Evolutionary conservation across 1,140 invertebrate genomes (phyloP).

Genomic region (Limonius californicus): DNA sequence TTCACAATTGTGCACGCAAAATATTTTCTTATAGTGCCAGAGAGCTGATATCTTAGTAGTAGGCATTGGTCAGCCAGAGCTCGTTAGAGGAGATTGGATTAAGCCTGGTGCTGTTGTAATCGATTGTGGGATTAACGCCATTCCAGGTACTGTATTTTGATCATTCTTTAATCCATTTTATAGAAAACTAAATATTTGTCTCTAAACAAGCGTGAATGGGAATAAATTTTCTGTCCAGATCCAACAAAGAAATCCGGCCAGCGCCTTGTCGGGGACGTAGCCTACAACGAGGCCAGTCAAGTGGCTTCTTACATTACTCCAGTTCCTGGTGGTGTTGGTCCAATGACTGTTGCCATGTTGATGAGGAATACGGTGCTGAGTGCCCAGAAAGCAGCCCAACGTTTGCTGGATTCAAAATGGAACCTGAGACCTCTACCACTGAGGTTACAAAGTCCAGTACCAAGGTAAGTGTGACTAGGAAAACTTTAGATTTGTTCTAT

Average conservation of each 20-base stretch:
- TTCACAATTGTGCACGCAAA: too few relatives aligned
- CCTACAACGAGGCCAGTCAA: slow-evolving; percentile 72
- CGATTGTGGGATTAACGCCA: slow-evolving; percentile 97
- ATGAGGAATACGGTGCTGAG: slow-evolving; percentile 92
- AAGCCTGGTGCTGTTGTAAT: slow-evolving; percentile 99
- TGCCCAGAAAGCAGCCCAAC: slow-evolving; percentile 62
- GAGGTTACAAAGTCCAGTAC: slow-evolving; percentile 61
- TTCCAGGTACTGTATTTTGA: slow-evolving; percentile 65
- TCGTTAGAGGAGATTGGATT: slow-evolving; percentile 95
- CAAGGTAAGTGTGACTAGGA: slow-evolving; percentile 53
- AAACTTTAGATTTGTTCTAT: too few relatives aligned
- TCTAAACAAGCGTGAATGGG: too few relatives aligned
- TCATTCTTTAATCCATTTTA: not conserved
- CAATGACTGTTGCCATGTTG: slow-evolving; percentile 98
- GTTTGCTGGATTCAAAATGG: slow-evolving; percentile 59
- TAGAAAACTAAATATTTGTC: too few relatives aligned
- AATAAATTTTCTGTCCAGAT: slow-evolving; percentile 63
- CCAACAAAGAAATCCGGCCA: slow-evolving; percentile 76
- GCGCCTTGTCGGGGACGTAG: slow-evolving; percentile 92
- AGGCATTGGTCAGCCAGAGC: slow-evolving; percentile 84
- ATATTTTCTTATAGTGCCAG: slow-evolving; percentile 45
- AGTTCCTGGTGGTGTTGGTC: slow-evolving; percentile 96
- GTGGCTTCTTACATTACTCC: slow-evolving; percentile 91
- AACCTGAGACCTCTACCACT: slow-evolving; percentile 59
- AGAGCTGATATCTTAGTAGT: slow-evolving; percentile 95